phyloP scores from a whole-genome alignment of 2,113 vertebrate genomes.

The Oncorhynchus clarkii region DNA sequence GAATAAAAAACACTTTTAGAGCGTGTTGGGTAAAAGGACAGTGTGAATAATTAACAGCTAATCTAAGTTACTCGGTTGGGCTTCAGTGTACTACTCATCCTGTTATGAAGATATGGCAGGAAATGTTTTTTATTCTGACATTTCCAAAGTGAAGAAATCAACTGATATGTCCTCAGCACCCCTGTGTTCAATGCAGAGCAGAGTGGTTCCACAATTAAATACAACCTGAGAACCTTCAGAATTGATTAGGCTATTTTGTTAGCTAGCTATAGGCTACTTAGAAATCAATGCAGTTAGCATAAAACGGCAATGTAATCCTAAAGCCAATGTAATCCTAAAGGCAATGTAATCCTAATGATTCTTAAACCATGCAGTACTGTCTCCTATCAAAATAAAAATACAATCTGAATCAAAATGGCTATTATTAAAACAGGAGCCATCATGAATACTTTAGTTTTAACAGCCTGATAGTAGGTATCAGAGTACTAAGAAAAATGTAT shows the following conservation, averaged over 20 bases:
- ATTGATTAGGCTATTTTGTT: constrained; percentile 54
- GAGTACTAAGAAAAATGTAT: background rate
- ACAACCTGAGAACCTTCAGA: constrained; percentile 73
- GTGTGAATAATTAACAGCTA: constrained; percentile 71
- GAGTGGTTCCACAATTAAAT: constrained; percentile 65
- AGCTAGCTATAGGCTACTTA: constrained; percentile 81
- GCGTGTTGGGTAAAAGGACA: constrained; percentile 68
- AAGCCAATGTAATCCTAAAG: no score
- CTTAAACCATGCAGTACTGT: no score
- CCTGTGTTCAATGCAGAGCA: constrained; percentile 52
- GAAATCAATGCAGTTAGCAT: constrained; percentile 77
- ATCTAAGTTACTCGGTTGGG: no score
- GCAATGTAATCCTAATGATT: no score
- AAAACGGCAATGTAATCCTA: no score
- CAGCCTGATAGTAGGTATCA: background rate
- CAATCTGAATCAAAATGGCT: no score
- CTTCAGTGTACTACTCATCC: constrained; percentile 59
- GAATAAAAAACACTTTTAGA: constrained; percentile 53
- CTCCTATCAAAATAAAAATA: no score
- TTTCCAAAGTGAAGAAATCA: constrained; percentile 54
- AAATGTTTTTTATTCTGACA: constrained; percentile 36
- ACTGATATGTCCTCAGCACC: constrained; percentile 60
- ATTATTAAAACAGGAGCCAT: no score
- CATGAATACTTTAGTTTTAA: no score
- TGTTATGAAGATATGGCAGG: constrained; percentile 56